These are phyloP conservation scores for Limnephilus lunatus DNA, from an alignment of 2,888 invertebrate species.

Conservation along the genomic window DNA sequence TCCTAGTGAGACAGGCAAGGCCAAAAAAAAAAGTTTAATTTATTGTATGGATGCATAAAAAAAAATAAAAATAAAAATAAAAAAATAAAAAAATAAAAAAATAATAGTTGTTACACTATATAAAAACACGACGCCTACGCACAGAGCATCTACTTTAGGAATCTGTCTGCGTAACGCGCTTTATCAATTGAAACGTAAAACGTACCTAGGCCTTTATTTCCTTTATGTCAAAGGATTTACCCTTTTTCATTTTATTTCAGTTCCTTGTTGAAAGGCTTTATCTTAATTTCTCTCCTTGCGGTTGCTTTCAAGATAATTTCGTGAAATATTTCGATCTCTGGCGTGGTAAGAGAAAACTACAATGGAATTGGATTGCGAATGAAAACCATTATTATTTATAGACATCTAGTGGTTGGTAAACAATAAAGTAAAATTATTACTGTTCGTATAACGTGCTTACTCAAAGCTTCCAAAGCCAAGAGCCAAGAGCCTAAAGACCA, in stretches of 20 bases:
- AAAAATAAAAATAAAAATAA: no score
- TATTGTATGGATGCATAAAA: no score
- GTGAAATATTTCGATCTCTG: neutral
- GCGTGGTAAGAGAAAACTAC: neutral
- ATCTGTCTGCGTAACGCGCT: neutral
- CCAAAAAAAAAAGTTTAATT: no score
- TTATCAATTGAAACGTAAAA: neutral
- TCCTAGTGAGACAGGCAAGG: no score
- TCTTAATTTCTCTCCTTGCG: neutral
- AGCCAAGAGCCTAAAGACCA: no score
- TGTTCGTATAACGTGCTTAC: no score
- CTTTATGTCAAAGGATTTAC: constrained; percentile 2
- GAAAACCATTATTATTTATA: neutral
- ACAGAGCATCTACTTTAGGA: neutral
- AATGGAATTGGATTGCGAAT: neutral
- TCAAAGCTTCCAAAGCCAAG: no score
- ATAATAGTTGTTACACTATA: neutral
- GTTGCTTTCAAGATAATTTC: neutral
- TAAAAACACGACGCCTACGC: neutral
- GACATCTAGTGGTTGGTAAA: neutral
- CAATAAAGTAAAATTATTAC: no score
- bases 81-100: no score
- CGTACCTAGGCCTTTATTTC: neutral
- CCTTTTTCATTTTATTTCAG: neutral
- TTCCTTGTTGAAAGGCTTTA: neutral